phyloP scores from a whole-genome alignment of 92 coral and sea anemone species.

The Porites evermanni region DNA sequence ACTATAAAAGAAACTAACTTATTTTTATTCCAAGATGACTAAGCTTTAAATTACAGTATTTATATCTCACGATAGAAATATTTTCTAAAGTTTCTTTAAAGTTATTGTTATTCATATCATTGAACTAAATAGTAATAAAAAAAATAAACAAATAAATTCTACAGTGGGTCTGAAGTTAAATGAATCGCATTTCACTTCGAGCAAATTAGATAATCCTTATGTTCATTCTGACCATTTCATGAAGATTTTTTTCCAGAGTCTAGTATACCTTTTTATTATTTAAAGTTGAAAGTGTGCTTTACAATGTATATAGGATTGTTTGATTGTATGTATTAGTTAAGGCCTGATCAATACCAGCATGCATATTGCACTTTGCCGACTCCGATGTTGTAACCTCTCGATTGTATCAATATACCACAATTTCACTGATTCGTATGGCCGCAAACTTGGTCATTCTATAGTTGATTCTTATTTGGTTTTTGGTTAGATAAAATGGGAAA shows the following conservation, averaged over 20 bases:
- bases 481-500: no score
- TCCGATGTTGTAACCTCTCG: not conserved
- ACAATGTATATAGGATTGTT: not conserved
- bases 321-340: not conserved
- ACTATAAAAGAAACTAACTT: conserved; percentile 29
- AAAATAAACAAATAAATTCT: no score
- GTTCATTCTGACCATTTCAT: not conserved
- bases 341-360: not conserved
- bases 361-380: not conserved
- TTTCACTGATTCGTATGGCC: no score
- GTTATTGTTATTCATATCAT: not conserved
- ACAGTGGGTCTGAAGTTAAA: no score
- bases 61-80: conserved; percentile 36
- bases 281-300: not conserved
- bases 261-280: not conserved
- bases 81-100: conserved; percentile 12
- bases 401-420: not conserved
- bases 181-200: no score
- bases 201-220: no score
- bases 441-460: no score
- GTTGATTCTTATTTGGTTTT: no score
- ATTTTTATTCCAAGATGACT: conserved; percentile 19
- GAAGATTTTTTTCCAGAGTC: not conserved
- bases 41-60: conserved; percentile 15
- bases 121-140: not conserved